Evolutionary conservation across 2,888 invertebrate genomes (phyloP).

Genomic region (Diarsia brunnea): DNA sequence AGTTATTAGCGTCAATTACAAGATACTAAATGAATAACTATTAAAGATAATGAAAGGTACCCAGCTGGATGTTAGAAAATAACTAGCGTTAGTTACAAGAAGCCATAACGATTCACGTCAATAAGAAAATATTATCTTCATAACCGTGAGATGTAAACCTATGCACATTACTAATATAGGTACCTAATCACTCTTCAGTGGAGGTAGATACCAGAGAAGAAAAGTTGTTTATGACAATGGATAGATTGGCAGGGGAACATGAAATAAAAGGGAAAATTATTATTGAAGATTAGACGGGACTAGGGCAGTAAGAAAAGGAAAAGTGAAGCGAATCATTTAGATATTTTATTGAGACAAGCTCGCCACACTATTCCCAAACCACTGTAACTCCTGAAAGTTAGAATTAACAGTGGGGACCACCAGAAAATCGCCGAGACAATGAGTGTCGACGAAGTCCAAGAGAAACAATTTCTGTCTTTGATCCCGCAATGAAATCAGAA

Average conservation of each 20-base stretch:
- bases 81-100: not conserved
- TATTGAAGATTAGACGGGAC: not conserved
- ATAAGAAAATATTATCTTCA: not conserved
- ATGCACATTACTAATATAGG: not conserved
- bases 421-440: no score
- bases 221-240: not conserved
- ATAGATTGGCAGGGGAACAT: not conserved
- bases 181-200: not conserved
- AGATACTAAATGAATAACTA: not conserved
- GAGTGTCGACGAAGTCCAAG: no score
- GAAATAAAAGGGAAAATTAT: not conserved
- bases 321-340: not conserved
- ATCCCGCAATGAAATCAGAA: no score
- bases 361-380: no score
- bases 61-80: not conserved
- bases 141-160: not conserved
- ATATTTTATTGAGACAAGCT: no score
- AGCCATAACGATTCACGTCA: not conserved
- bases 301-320: not conserved
- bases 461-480: no score
- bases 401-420: no score
- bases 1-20: not conserved
- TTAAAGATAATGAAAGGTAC: not conserved
- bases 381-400: no score
- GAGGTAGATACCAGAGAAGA: not conserved